Evolutionary conservation across 2,113 vertebrate species (phyloP), one percentile per base, ranked within the genome.

Genomic region (Nycticorax nycticorax): DNA sequence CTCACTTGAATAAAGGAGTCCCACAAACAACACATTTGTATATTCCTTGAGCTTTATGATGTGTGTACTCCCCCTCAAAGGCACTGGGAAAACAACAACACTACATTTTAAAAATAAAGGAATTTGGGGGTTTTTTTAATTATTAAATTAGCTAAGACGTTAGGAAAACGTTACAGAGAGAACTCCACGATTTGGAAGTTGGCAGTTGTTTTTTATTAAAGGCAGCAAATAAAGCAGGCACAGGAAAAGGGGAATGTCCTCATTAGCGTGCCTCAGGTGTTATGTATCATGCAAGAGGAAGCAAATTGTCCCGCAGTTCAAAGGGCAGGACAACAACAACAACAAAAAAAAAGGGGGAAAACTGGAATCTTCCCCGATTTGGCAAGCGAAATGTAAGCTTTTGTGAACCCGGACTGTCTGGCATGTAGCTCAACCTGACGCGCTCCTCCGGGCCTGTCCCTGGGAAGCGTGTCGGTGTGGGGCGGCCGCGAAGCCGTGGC

Each of bases 1-100:
- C 98, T 98, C 97, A 99, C 99, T 96, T 98, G 98, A 99, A 99
- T 77, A 99, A 98, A 62, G 97, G 97, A 45, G 98, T 89, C 52
- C 98, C 98, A 80, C 99, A 99, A 89, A 99, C 99, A 59, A 99
- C 98, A 97, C 99, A 99, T 27, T 97, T 97, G 97, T 99, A 99
- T 81, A 97, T 98, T 80, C 99, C 99, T 57, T 99, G 97, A 66
- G 98, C 99, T 97, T 99, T 99, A 73, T 99, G 98, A 93, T 99
- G 93, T 17, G 98, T 98, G 68, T 99, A 98, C 96, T 99, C 98
- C 94, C 99, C 99, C 66, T 98, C 98, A 97, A 99, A 99, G 96
- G 99, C 99, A 97, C 99, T 99, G 96, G 91, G 87, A 96, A 96
- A 96, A 97, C 75, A 96, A 96, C 28, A 97, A 97, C 53, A 97